phyloP scores from a whole-genome alignment of 2,888 invertebrate genomes.

The Tridacna gigas region DNA sequence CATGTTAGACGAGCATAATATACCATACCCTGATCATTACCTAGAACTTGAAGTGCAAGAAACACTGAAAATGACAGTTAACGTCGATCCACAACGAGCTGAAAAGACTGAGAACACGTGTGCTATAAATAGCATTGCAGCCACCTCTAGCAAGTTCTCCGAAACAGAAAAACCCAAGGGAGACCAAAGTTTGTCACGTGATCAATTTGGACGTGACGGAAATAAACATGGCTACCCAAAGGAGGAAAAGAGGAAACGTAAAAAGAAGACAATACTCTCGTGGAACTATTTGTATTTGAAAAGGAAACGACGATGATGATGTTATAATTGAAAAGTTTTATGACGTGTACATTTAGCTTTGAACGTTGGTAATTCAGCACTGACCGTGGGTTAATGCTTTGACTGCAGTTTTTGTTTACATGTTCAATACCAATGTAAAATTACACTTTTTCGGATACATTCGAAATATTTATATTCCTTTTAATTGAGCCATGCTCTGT shows the following conservation, averaged over 20 bases:
- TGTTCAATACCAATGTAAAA: no score
- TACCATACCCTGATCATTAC: constrained; percentile 51
- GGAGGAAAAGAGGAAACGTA: background rate
- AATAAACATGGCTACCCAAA: background rate
- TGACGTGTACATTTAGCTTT: no score
- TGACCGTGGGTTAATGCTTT: no score
- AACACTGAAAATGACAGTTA: background rate
- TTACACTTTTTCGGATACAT: no score
- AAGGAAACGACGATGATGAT: background rate
- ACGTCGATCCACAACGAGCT: background rate
- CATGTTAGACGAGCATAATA: constrained; percentile 35
- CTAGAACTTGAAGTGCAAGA: background rate
- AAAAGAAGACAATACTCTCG: background rate
- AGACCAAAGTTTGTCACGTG: no score
- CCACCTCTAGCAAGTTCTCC: no score
- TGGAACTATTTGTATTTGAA: constrained; percentile 7
- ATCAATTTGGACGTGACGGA: background rate
- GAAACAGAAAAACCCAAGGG: no score
- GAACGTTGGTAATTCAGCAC: no score
- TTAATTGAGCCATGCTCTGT: no score
- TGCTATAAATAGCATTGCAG: background rate
- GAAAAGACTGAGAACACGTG: background rate
- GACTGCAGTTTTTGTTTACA: no score
- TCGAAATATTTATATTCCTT: no score
- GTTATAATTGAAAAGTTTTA: background rate